Evolutionary conservation across 37 sponge, comb jelly and placozoan species (phyloP).

Genomic region (Diacarnus erythraeanus): DNA sequence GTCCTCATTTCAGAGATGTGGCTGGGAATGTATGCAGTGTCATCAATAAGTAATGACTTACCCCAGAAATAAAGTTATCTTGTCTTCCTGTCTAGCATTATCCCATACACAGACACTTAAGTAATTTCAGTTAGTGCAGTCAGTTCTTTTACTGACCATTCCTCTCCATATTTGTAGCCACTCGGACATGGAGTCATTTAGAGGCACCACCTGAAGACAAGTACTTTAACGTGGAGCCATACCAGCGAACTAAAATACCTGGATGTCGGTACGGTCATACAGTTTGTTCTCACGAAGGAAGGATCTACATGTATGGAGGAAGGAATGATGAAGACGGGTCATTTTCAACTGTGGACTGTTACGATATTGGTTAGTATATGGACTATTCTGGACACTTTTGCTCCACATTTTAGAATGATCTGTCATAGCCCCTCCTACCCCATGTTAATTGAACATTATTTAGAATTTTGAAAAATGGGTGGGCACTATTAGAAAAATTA

Average conservation of each 20-base stretch:
- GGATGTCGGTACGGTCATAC: conserved; percentile 77
- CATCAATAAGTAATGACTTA: no score
- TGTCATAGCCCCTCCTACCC: no score
- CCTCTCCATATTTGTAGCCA: background rate
- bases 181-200: conserved; percentile 7
- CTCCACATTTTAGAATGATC: no score
- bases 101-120: no score
- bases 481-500: no score
- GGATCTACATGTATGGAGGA: conserved; percentile 80
- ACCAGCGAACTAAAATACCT: conserved; percentile 12
- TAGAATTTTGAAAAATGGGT: no score
- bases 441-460: no score
- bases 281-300: conserved; percentile 50
- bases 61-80: no score
- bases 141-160: background rate
- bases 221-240: conserved; percentile 12
- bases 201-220: conserved; percentile 10
- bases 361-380: conserved; percentile 50
- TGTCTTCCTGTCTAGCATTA: no score
- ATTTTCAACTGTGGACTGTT: conserved; percentile 55
- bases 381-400: no score
- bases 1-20: background rate
- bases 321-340: conserved; percentile 82
- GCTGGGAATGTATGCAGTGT: no score
- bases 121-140: no score